Percentiles rank a stretch among this genome's conserved stretches.
Conservation (phyloP, 2,797 vertebrate species). For the Galagoides demidoff region DNA sequence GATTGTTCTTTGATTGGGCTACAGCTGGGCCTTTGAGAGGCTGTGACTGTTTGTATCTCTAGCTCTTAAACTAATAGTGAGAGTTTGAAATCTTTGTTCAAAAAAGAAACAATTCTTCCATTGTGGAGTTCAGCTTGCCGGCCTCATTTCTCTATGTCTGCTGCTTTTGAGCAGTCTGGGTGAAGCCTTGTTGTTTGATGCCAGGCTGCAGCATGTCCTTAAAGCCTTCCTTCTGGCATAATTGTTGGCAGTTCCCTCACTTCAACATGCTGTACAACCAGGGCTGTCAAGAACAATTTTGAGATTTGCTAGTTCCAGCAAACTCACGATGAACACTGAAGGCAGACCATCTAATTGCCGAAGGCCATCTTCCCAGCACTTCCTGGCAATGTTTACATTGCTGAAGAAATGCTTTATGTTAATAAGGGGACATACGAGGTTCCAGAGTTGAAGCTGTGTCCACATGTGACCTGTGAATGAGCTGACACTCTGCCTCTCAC, state of each 20-base stretch:
- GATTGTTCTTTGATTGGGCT: constrained; percentile 32
- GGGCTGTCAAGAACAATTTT: background rate
- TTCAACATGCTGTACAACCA: background rate
- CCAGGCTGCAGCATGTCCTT: background rate
- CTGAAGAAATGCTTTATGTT: background rate
- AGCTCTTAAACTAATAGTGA: constrained; percentile 37
- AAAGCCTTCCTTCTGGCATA: background rate
- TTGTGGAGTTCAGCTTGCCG: background rate
- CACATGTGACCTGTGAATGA: background rate
- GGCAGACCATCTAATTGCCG: background rate
- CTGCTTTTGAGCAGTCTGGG: background rate
- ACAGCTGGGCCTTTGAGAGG: constrained; percentile 25
- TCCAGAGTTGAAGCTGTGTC: background rate
- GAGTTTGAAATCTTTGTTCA: background rate
- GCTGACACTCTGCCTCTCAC: background rate
- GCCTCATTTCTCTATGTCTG: background rate
- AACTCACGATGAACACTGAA: background rate
- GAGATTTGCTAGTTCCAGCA: background rate
- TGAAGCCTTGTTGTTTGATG: background rate
- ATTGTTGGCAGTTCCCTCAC: background rate
- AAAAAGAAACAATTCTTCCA: background rate
- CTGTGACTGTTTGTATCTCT: constrained; percentile 11
- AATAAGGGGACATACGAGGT: background rate
- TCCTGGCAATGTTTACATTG: background rate
- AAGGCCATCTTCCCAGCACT: background rate